These are phyloP conservation scores for Microtus oregoni DNA, from an alignment of 2,113 vertebrate genomes.

Conservation along the genomic window DNA sequence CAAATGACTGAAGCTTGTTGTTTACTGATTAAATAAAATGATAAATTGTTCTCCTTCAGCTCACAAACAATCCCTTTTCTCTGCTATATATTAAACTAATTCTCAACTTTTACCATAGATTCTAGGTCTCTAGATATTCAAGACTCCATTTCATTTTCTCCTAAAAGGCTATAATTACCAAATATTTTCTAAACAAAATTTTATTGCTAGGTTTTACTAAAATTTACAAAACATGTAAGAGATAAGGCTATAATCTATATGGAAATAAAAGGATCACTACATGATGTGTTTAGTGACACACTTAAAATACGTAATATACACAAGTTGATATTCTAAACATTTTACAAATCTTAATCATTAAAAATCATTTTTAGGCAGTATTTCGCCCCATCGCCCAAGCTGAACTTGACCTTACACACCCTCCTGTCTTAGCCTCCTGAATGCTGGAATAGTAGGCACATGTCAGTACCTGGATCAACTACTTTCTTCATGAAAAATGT, in stretches of 20 bases:
- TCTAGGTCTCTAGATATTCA: neutral
- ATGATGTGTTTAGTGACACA: neutral
- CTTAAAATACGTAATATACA: neutral
- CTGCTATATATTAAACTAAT: neutral
- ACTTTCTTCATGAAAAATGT: neutral
- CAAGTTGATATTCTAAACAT: neutral
- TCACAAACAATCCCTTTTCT: neutral
- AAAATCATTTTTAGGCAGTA: neutral
- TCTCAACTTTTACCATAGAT: constrained; percentile 11
- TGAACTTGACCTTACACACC: neutral
- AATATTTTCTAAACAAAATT: constrained; percentile 14
- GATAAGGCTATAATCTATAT: neutral
- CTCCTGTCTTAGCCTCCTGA: neutral
- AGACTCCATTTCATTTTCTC: neutral
- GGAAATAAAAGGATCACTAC: constrained; percentile 10
- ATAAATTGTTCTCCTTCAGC: neutral
- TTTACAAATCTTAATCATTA: neutral
- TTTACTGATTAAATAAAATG: constrained; percentile 38
- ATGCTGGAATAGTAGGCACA: neutral
- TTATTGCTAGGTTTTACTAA: neutral
- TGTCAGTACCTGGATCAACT: neutral
- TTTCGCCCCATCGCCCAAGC: neutral
- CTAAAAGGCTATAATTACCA: neutral
- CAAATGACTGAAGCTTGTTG: constrained; percentile 38
- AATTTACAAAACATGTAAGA: neutral